These are phyloP conservation scores for Apodemus sylvaticus DNA, from an alignment of 2,113 vertebrate species.

Conservation along the genomic window DNA sequence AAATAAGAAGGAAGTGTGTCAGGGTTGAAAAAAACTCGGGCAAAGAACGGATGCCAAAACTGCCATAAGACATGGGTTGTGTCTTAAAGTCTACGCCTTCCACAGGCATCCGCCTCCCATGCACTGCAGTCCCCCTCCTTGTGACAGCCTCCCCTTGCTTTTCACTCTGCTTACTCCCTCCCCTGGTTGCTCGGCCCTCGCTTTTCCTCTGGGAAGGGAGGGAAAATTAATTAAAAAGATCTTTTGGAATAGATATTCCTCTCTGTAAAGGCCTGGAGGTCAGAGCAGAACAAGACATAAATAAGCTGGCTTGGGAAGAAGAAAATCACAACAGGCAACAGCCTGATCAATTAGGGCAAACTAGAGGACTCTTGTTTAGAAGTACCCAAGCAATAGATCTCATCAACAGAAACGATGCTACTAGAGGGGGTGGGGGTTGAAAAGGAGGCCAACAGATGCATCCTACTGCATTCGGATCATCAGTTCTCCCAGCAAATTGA, in stretches of 20 bases:
- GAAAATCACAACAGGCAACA: fast-evolving
- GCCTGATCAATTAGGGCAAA: neutral
- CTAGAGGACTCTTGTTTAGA: neutral
- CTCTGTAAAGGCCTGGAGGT: neutral
- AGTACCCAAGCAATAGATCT: neutral
- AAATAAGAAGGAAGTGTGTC: constrained; percentile 29
- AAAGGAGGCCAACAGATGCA: neutral
- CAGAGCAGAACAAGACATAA: neutral
- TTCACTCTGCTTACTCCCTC: neutral
- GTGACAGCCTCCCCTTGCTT: neutral
- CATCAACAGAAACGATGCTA: neutral
- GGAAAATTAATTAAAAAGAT: constrained; percentile 19
- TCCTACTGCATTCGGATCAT: neutral
- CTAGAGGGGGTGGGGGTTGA: neutral
- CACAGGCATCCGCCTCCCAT: fast-evolving
- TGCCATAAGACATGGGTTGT: neutral
- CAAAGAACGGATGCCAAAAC: neutral
- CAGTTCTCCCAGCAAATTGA: neutral
- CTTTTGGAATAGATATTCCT: neutral
- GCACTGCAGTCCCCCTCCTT: fast-evolving
- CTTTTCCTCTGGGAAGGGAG: constrained; percentile 19
- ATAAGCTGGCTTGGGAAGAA: neutral
- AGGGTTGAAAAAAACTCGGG: neutral
- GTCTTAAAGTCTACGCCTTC: neutral
- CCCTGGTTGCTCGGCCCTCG: neutral